These are phyloP conservation scores for Macaca mulatta DNA, from an alignment of 2,113 vertebrate genomes.

Conservation along the genomic window DNA sequence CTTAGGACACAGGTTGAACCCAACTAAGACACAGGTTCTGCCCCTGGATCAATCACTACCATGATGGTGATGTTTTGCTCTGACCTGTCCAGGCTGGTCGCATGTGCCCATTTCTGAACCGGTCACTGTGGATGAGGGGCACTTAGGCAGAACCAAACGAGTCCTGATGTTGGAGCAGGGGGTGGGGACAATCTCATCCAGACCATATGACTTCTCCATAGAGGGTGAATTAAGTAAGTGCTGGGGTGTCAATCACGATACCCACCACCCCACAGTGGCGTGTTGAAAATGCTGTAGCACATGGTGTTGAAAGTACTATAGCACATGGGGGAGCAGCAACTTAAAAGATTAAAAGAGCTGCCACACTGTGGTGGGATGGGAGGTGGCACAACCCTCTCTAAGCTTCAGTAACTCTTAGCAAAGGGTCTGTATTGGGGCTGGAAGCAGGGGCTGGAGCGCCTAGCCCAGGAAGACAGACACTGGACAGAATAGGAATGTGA, in stretches of 20 bases:
- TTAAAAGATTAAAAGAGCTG: not conserved
- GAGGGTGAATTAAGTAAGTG: not conserved
- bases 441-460: not conserved
- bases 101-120: no score
- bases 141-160: not conserved
- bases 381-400: not conserved
- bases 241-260: not conserved
- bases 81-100: not conserved
- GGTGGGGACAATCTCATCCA: not conserved
- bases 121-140: not conserved
- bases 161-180: not conserved
- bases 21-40: not conserved
- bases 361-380: fast-evolving
- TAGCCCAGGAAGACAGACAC: not conserved
- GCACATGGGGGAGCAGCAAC: not conserved
- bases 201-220: not conserved
- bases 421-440: not conserved
- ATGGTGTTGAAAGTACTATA: not conserved
- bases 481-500: not conserved
- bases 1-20: not conserved
- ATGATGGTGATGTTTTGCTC: not conserved
- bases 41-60: fast-evolving
- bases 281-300: not conserved
- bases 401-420: not conserved
- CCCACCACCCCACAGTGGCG: not conserved